Percentiles rank a stretch among this genome's conserved stretches.
phyloP scores from a whole-genome alignment of 92 coral and sea anemone species.

The Phymanthus crucifer region DNA sequence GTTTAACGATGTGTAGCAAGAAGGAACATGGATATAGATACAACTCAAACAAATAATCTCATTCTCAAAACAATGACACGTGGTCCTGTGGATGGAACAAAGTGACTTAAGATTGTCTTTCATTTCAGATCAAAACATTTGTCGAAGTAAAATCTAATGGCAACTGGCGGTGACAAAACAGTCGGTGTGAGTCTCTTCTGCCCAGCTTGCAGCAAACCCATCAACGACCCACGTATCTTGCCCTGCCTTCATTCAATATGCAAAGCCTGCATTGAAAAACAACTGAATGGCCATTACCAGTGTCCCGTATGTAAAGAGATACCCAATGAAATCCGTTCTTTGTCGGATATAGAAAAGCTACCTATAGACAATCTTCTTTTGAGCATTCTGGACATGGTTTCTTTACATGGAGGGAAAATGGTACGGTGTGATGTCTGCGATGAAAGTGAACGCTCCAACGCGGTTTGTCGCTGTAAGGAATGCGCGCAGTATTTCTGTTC shows the following conservation, averaged over 20 bases:
- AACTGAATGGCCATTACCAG: conserved; percentile 51
- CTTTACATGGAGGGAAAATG: conserved; percentile 53
- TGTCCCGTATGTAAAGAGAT: conserved; percentile 61
- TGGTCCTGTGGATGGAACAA: too few relatives aligned
- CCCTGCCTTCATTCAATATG: conserved; percentile 67
- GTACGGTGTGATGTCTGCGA: conserved; percentile 63
- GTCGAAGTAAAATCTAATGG: conserved; percentile 17
- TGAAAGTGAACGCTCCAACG: conserved; percentile 59
- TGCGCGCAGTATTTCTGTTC: conserved; percentile 60
- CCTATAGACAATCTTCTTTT: conserved; percentile 55
- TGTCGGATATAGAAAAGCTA: conserved; percentile 36
- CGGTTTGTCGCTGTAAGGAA: conserved; percentile 66
- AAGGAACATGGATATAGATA: too few relatives aligned
- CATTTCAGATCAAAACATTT: neutral
- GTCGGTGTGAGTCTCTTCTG: conserved; percentile 63
- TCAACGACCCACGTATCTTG: conserved; percentile 57
- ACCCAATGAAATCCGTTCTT: conserved; percentile 25
- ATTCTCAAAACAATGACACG: too few relatives aligned
- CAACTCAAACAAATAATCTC: too few relatives aligned
- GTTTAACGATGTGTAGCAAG: too few relatives aligned
- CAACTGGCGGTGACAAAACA: conserved; percentile 19
- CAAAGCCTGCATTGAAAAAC: conserved; percentile 52
- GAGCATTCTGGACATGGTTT: conserved; percentile 64
- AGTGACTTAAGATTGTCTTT: neutral
- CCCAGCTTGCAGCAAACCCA: conserved; percentile 51